Base-by-base conservation (phyloP, 2,797 vertebrate genomes). In the Telmatherina bonti region DNA sequence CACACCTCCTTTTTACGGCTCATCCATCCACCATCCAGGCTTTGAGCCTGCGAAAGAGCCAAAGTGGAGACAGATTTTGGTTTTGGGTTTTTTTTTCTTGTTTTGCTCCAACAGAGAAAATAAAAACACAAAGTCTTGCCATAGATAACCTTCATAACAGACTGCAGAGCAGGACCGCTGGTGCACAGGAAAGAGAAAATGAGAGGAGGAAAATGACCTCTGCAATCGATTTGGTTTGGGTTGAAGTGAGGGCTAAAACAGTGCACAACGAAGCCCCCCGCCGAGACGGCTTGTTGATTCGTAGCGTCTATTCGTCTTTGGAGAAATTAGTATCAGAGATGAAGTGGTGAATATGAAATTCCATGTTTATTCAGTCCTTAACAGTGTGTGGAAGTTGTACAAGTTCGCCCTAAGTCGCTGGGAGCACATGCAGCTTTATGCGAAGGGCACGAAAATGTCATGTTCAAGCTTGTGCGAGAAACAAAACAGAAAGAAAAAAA, bases 11-110 rank as follows among this genome's bases (percentile, higher is more conserved):
- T 70, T 67, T 68, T 62, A 7, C 61, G n/a, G 7, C 75, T 61
- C 80, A 54, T 62, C 75, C 76, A 6, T 73, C 76, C 65, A 57
- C 79, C 55, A 41, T 63, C 41, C 30, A 76, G 71, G 80, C 69
- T 78, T 71, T 55, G 26, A 63, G 77, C 70, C 74, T 69, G 69
- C 52, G 70, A 87, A 78, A 79, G 78, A 88, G 86, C 71, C 13
- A 60, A 91, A 93, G 89, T 92, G 87, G 83, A 91, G 86, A 92
- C 90, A 92, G 91, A 93, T 90, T 79, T 66, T 49, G 54, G 82
- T 72, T 81, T 57, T 81, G 59, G 56, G 63, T 71, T 78, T 67
- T 84, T 78, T 70, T 45, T 52, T 41, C 67, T 49, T 57, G 82
- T 72, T 81, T 57, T 81, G 59, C 64, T 66, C 79, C 72, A 64